These are phyloP conservation scores for Enteromius paludinosus DNA, from an alignment of 2,797 vertebrate genomes.

Conservation along the genomic window DNA sequence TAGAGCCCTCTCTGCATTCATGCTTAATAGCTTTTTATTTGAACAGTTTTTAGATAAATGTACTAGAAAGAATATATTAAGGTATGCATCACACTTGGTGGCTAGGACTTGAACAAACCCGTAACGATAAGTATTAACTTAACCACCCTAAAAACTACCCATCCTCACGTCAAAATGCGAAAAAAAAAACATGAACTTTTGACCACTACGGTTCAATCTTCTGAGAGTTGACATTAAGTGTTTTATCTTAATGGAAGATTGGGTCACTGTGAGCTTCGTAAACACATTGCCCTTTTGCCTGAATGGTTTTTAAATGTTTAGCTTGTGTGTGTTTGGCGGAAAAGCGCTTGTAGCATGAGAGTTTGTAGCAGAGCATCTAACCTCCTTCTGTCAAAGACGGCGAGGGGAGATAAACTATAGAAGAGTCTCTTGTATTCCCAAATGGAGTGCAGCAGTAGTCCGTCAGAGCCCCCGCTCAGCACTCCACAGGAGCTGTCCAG, in stretches of 20 bases:
- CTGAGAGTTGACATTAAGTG: conserved; percentile 15
- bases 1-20: conserved; percentile 16
- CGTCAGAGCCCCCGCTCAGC: conserved; percentile 64
- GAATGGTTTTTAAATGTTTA: conserved; percentile 70
- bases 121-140: not conserved
- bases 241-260: conserved; percentile 36
- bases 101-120: not conserved
- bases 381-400: conserved; percentile 81
- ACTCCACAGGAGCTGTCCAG: conserved; percentile 54
- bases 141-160: not conserved
- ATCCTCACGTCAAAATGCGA: not conserved
- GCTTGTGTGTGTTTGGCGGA: conserved; percentile 26
- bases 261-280: conserved; percentile 55
- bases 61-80: conserved; percentile 20
- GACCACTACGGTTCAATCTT: not conserved
- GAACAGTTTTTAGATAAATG: conserved; percentile 12
- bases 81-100: not conserved
- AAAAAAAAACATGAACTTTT: not conserved
- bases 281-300: conserved; percentile 57
- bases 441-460: conserved; percentile 72
- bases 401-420: conserved; percentile 78
- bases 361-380: conserved; percentile 72
- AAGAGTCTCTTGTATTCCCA: conserved; percentile 76
- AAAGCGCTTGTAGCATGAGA: conserved; percentile 52
- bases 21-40: conserved; percentile 44